Percentiles rank a stretch among this genome's conserved stretches.
Conservation (phyloP, 2,888 invertebrate species). For the Melanargia galathea region DNA sequence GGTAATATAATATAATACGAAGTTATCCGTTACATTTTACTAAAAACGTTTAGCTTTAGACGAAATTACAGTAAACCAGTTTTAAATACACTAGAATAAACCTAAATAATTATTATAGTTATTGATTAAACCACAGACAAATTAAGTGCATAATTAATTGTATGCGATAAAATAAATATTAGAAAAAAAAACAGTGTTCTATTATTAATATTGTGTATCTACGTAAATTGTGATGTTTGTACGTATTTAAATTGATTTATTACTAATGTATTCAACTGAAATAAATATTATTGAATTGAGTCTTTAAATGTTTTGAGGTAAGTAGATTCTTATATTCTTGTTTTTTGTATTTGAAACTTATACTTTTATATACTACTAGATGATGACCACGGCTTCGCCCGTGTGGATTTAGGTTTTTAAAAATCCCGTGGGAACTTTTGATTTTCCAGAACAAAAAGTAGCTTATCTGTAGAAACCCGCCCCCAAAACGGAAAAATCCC, state of each 20-base stretch:
- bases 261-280: conserved; percentile 26
- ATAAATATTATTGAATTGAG: conserved; percentile 12
- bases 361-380: conserved; percentile 3
- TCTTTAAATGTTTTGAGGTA: conserved; percentile 30
- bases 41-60: conserved; percentile 17
- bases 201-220: conserved; percentile 10
- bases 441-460: too few species aligned
- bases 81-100: conserved; percentile 13
- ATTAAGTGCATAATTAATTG: not conserved
- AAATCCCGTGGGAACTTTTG: too few species aligned
- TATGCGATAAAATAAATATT: conserved; percentile 3
- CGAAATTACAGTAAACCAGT: conserved; percentile 10
- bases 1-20: too few species aligned
- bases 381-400: too few species aligned
- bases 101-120: not conserved
- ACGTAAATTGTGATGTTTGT: conserved; percentile 23
- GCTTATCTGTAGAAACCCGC: too few species aligned
- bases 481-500: too few species aligned
- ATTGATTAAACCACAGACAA: not conserved
- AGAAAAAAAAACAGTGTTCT: conserved; percentile 15
- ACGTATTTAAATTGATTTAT: conserved; percentile 25
- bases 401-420: too few species aligned
- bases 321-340: conserved; percentile 15
- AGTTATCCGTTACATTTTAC: not conserved
- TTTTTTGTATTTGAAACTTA: conserved; percentile 35